Conservation (phyloP, 2,888 invertebrate species). For the Silvanus unidentatus region DNA sequence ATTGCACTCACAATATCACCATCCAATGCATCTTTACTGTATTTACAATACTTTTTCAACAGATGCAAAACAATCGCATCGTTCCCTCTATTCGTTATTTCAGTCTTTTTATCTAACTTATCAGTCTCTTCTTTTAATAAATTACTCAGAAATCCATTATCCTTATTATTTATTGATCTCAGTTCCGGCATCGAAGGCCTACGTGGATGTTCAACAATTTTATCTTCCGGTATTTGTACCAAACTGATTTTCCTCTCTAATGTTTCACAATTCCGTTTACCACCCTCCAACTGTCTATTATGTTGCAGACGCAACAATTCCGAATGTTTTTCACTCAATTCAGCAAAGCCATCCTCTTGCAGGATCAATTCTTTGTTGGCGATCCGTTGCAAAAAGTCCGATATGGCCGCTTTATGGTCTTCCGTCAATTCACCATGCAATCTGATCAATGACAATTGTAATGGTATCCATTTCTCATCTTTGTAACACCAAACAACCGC, state of each 20-base stretch:
- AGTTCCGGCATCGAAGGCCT: slow-evolving; percentile 38
- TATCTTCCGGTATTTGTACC: slow-evolving; percentile 37
- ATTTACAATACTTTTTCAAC: slow-evolving; percentile 45
- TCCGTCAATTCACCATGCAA: slow-evolving; percentile 61
- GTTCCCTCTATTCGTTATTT: slow-evolving; percentile 36
- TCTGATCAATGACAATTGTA: slow-evolving; percentile 61
- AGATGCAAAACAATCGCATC: slow-evolving; percentile 44
- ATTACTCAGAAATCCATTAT: slow-evolving; percentile 45
- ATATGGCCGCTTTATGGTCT: slow-evolving; percentile 60
- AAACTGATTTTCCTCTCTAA: slow-evolving; percentile 33
- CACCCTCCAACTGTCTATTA: slow-evolving; percentile 16
- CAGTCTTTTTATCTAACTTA: slow-evolving; percentile 33
- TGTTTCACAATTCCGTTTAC: slow-evolving; percentile 17
- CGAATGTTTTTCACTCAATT: slow-evolving; percentile 43
- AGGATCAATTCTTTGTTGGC: slow-evolving; percentile 59
- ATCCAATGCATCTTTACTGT: slow-evolving; percentile 41
- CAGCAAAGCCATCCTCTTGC: slow-evolving; percentile 46
- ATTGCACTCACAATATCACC: slow-evolving; percentile 42
- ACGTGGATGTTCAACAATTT: slow-evolving; percentile 32
- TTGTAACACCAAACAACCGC: slow-evolving; percentile 65
- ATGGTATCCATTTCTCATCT: slow-evolving; percentile 62
- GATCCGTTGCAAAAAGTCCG: slow-evolving; percentile 59
- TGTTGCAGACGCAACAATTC: slow-evolving; percentile 34
- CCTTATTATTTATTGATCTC: slow-evolving; percentile 26
- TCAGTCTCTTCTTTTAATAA: slow-evolving; percentile 39